Evolutionary conservation across 2,888 invertebrate species (phyloP).

Genomic region (Augochlorella aurata): DNA sequence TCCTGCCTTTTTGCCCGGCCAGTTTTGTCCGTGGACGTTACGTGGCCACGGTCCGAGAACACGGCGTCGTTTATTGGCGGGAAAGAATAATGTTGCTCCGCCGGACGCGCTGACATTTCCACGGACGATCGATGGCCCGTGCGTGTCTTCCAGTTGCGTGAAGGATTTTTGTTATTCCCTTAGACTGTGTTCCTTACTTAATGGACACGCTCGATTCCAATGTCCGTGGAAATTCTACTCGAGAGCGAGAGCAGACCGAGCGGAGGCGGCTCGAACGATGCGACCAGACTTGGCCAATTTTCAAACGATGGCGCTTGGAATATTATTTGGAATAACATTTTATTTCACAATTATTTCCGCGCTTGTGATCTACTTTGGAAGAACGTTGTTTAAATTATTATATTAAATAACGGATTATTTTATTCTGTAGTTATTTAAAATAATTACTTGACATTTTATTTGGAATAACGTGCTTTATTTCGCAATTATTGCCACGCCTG

Average conservation of each 20-base stretch:
- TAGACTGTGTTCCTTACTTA: conserved; percentile 27
- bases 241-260: neutral
- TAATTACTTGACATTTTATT: too few relatives aligned
- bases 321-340: too few relatives aligned
- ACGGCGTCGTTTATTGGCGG: conserved; percentile 15
- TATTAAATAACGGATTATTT: too few relatives aligned
- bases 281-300: neutral
- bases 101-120: conserved; percentile 10
- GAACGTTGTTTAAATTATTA: too few relatives aligned
- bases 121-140: conserved; percentile 42
- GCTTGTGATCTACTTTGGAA: too few relatives aligned
- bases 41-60: neutral
- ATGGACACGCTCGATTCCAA: conserved; percentile 29
- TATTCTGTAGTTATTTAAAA: too few relatives aligned
- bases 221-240: neutral
- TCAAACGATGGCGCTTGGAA: too few relatives aligned
- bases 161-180: conserved; percentile 34
- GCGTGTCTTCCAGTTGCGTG: conserved; percentile 44
- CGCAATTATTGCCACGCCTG: too few relatives aligned
- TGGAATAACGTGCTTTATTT: too few relatives aligned
- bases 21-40: conserved; percentile 2
- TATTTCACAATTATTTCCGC: too few relatives aligned
- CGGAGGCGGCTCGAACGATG: neutral
- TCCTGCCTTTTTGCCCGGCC: neutral
- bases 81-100: conserved; percentile 32